Percentiles rank a stretch among this genome's conserved stretches.
These are phyloP conservation scores for Anastatus disparis DNA, from an alignment of 1,140 invertebrate species.

Conservation along the genomic window DNA sequence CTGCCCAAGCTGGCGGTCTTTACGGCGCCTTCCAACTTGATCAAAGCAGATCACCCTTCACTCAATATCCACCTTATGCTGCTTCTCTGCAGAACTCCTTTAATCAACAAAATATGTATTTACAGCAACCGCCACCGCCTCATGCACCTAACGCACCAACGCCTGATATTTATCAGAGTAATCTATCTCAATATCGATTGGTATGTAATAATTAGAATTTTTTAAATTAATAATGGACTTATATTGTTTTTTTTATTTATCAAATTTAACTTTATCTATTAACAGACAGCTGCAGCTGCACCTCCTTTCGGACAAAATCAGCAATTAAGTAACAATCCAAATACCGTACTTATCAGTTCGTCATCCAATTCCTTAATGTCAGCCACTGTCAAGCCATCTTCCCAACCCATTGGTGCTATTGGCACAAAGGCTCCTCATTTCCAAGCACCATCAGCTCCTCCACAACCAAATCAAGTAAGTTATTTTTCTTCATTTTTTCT, in stretches of 20 bases:
- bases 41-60: conserved; percentile 72
- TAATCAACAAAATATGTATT: conserved; percentile 75
- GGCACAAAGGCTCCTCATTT: conserved; percentile 72
- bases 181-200: conserved; percentile 80
- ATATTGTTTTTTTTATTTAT: no score
- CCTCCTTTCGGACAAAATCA: conserved; percentile 79
- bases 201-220: conserved; percentile 65
- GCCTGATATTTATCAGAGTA: conserved; percentile 84
- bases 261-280: no score
- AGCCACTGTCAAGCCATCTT: conserved; percentile 85
- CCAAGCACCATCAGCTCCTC: conserved; percentile 63
- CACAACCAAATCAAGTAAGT: conserved; percentile 65
- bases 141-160: conserved; percentile 69
- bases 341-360: conserved; percentile 88
- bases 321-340: conserved; percentile 84
- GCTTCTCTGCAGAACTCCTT: conserved; percentile 71
- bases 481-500: neutral
- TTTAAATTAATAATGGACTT: no score
- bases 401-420: conserved; percentile 85
- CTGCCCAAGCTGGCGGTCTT: conserved; percentile 78
- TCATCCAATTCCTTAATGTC: conserved; percentile 90
- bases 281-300: conserved; percentile 69
- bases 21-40: conserved; percentile 78
- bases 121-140: conserved; percentile 72
- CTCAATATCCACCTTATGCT: conserved; percentile 74